phyloP scores from a whole-genome alignment of 2,888 invertebrate genomes.

The Tachina fera region DNA sequence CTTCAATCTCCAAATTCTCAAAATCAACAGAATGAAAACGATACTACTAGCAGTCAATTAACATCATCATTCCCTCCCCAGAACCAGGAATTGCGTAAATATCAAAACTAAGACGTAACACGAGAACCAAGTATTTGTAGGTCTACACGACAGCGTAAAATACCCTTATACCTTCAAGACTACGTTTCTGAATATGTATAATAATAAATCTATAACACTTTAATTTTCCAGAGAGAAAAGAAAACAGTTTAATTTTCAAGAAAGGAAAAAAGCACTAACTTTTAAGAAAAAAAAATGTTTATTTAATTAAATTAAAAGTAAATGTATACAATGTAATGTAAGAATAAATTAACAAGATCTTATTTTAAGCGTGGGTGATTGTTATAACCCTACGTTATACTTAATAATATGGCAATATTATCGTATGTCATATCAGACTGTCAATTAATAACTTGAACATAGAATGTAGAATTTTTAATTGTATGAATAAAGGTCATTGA shows the following conservation, averaged over 20 bases:
- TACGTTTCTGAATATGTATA: not conserved
- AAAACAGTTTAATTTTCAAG: not conserved
- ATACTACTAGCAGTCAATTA: not conserved
- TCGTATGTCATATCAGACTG: too few species aligned
- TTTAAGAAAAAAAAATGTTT: not conserved
- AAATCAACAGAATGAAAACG: not conserved
- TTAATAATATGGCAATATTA: too few species aligned
- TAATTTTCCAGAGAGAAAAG: not conserved
- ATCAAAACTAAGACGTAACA: not conserved
- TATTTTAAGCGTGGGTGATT: not conserved
- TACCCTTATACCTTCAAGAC: slow-evolving; percentile 6
- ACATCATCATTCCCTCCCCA: not conserved
- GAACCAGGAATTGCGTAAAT: not conserved
- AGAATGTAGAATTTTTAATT: too few species aligned
- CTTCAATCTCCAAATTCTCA: not conserved
- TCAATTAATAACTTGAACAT: too few species aligned
- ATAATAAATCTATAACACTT: not conserved
- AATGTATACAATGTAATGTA: not conserved
- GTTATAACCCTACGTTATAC: too few species aligned
- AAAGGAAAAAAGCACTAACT: not conserved
- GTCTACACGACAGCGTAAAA: slow-evolving; percentile 8
- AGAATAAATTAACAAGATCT: not conserved
- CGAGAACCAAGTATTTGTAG: slow-evolving; percentile 8
- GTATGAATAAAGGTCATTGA: too few species aligned
- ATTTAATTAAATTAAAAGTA: not conserved